Evolutionary conservation across 2,797 vertebrate genomes (phyloP).

Genomic region (Phyllotis vaccarum): DNA sequence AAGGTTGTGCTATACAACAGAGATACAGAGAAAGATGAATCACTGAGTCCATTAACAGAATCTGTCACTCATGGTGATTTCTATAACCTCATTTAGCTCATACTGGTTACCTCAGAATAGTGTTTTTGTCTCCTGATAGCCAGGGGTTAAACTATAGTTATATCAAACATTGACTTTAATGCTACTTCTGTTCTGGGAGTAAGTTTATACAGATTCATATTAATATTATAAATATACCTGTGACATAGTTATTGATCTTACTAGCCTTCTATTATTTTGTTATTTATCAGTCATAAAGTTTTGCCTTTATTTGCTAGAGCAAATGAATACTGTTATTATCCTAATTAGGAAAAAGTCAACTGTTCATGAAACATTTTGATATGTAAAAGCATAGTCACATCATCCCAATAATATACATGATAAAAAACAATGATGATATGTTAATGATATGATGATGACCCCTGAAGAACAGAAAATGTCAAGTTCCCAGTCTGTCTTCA

Average conservation of each 20-base stretch:
- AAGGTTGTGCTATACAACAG: not conserved
- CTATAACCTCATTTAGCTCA: not conserved
- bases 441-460: not conserved
- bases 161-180: conserved; percentile 47
- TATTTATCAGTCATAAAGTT: conserved; percentile 46
- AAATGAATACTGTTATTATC: conserved; percentile 41
- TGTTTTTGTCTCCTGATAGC: not conserved
- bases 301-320: conserved; percentile 32
- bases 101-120: not conserved
- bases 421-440: conserved; percentile 30
- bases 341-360: conserved; percentile 3
- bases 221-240: conserved; percentile 50
- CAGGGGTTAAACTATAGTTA: not conserved
- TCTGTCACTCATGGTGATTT: not conserved
- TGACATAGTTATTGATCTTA: conserved; percentile 54
- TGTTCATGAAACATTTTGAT: conserved; percentile 55
- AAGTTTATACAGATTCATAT: conserved; percentile 61
- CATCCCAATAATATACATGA: not conserved
- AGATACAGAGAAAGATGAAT: not conserved
- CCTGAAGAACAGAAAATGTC: conserved; percentile 26
- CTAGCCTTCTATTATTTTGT: not conserved
- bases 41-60: not conserved
- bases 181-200: conserved; percentile 46
- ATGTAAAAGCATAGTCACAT: not conserved
- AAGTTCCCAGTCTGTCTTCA: not conserved